Percentiles rank a stretch among this genome's conserved stretches.
These are phyloP conservation scores for Gadopsis marmoratus DNA, from an alignment of 2,797 vertebrate species.

Conservation along the genomic window DNA sequence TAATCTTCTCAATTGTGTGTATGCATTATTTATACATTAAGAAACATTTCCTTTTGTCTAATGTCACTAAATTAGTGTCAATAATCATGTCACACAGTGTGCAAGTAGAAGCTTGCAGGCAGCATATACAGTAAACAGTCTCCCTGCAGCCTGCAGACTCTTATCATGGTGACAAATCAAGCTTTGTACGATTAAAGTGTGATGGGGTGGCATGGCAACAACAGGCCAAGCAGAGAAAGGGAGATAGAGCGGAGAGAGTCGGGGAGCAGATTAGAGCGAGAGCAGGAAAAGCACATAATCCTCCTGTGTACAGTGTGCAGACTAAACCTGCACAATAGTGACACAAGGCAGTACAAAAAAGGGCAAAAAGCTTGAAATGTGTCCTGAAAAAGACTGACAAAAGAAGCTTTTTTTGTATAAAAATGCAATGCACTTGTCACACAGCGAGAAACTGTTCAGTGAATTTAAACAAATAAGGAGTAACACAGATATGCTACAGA, in stretches of 20 bases:
- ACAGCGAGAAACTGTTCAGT: conserved; percentile 19
- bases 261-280: conserved; percentile 69
- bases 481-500: neutral
- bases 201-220: conserved; percentile 79
- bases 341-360: conserved; percentile 61
- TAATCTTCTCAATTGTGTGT: conserved; percentile 7
- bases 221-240: conserved; percentile 42
- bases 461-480: conserved; percentile 36
- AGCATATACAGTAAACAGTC: conserved; percentile 20
- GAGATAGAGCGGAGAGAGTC: conserved; percentile 52
- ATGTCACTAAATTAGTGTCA: conserved; percentile 39
- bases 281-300: conserved; percentile 72
- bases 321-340: conserved; percentile 64
- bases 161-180: conserved; percentile 71
- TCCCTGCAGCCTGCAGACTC: conserved; percentile 54
- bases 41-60: conserved; percentile 10
- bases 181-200: conserved; percentile 64
- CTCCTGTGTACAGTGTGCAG: conserved; percentile 70
- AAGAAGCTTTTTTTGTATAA: conserved; percentile 23
- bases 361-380: conserved; percentile 50
- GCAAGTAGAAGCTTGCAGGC: conserved; percentile 46
- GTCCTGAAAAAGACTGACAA: conserved; percentile 38
- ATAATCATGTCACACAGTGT: conserved; percentile 40
- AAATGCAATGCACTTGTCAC: conserved; percentile 16
- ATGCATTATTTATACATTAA: conserved; percentile 16